phyloP scores from a whole-genome alignment of 2,113 vertebrate genomes.

The Cyanoderma ruficeps region DNA sequence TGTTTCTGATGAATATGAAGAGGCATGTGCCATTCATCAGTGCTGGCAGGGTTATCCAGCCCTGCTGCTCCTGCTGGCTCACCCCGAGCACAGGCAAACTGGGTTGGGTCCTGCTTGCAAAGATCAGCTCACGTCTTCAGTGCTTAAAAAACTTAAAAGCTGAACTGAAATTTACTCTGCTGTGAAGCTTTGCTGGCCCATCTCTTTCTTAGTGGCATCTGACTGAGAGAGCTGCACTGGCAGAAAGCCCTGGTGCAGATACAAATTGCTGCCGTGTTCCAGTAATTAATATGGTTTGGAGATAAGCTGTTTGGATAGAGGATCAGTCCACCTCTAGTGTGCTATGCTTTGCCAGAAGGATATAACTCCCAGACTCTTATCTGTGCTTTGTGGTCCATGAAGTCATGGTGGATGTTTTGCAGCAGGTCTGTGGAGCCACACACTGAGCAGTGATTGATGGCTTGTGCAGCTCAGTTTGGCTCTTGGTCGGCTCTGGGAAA shows the following conservation, averaged over 20 bases:
- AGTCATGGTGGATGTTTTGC: not conserved
- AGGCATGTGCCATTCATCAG: not conserved
- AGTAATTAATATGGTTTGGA: not conserved
- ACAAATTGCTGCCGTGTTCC: not conserved
- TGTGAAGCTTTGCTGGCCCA: not conserved
- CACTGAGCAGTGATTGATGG: not conserved
- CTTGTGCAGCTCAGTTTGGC: not conserved
- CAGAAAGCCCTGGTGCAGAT: not conserved
- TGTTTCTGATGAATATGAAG: not conserved
- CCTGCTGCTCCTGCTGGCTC: not conserved
- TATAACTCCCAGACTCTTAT: not conserved
- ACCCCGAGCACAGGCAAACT: not conserved
- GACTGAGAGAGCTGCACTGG: not conserved
- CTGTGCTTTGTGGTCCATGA: not conserved
- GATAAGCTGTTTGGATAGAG: not conserved
- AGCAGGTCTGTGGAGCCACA: not conserved
- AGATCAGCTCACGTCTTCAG: not conserved
- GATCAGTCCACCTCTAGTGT: fast-evolving
- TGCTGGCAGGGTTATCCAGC: not conserved
- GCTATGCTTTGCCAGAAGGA: not conserved
- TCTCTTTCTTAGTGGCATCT: not conserved
- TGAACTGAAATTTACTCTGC: not conserved
- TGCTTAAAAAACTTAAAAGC: not conserved
- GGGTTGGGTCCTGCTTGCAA: not conserved
- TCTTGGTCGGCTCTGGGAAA: not conserved